Conservation (phyloP, 2,113 vertebrate species). For the Sinocyclocheilus maitianheensis region DNA sequence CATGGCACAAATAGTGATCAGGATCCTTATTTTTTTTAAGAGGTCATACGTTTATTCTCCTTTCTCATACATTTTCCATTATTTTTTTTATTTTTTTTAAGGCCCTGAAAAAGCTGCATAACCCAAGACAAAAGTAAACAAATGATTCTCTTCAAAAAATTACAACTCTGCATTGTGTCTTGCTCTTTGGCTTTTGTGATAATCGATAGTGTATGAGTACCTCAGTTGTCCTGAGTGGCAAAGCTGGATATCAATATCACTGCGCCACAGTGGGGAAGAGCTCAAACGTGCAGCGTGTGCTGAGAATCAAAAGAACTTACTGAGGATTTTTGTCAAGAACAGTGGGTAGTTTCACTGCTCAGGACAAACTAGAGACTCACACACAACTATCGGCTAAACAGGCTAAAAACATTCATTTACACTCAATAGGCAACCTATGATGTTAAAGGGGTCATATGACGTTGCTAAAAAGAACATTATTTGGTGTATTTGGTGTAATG, state of each 20-base stretch:
- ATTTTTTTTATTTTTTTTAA: not conserved
- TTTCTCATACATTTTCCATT: not conserved
- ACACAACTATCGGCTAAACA: not conserved
- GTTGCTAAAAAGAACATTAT: too few species aligned
- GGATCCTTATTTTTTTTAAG: not conserved
- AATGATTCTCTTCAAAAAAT: not conserved
- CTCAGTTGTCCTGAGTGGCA: not conserved
- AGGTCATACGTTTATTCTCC: not conserved
- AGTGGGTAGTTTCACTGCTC: not conserved
- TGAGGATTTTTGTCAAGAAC: conserved; percentile 15
- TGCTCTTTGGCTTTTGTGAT: not conserved
- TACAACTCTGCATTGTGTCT: not conserved
- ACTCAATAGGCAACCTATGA: not conserved
- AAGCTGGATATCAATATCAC: not conserved
- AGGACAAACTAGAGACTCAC: not conserved
- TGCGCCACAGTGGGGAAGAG: not conserved
- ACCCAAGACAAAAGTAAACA: not conserved
- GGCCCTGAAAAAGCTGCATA: not conserved
- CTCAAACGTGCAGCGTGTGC: not conserved
- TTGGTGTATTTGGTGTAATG: too few species aligned
- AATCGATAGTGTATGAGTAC: not conserved
- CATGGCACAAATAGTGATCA: not conserved
- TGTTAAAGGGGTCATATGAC: not conserved
- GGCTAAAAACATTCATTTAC: not conserved
- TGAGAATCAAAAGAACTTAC: not conserved